Base-by-base conservation (phyloP, 1,140 invertebrate genomes). In the Dreissena rostriformis region DNA sequence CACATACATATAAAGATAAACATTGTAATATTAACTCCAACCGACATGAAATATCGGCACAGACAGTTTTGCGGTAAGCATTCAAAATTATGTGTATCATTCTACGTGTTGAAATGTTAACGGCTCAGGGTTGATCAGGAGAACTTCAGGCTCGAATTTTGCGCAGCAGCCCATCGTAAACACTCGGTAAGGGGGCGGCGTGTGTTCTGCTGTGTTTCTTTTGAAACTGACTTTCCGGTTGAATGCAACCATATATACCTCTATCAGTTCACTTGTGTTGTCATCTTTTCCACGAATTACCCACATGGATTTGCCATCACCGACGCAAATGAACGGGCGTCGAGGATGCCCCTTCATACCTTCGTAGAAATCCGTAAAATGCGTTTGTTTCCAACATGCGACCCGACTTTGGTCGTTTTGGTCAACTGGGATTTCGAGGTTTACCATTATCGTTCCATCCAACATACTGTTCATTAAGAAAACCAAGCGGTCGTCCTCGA, bases 201-300 rank as follows among this genome's bases (percentile, higher is more conserved):
- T 61, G 61, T 76, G 74, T 6, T 76, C 4, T 66, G 26, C 65
- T 12, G 26, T 26, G 14, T 71, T 51, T 51, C n/a, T 39, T 49
- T 15, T 51, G 28, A 15, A 12, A 17, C 51, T 7, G 15, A 26
- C 28, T 11, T 29, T 28, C 17, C 17, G 28, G 5, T 8, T 19
- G n/a, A 39, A 61, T n/a, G 57, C 57, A 51, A 65, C 22, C 71
- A 73, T 55, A 11, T 24, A 65, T 10, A 76, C 61, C 51, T 76
- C 74, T 11, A 66, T 7, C 39, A 51, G 12, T 28, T 66, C 61
- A 22, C 74, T 66, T 7, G 74, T 63, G 39, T 76, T 49, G 39
- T 76, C 28, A n/a, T 76, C 74, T 66, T 66, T 29, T 17, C 74
- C 74, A 49, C 61, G 57, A 28, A 76, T 52, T 39, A 76, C 63